Evolutionary conservation across 2,113 vertebrate species (phyloP).

Genomic region (Onychostruthus taczanowskii): DNA sequence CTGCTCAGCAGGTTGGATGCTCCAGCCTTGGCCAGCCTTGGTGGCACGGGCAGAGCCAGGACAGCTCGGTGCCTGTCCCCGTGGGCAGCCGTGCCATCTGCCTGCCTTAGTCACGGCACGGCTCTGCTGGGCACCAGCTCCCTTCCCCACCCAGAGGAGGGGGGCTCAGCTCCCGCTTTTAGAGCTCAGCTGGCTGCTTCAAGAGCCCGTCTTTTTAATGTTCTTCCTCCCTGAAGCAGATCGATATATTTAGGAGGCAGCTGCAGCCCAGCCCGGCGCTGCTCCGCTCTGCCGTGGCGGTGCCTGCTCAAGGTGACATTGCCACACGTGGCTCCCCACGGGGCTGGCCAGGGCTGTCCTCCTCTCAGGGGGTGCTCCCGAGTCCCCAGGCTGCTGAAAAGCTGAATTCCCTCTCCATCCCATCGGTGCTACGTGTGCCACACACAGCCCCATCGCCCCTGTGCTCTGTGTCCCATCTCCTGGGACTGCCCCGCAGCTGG

Average conservation of each 20-base stretch:
- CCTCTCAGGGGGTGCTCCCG: not conserved
- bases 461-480: rapidly evolving
- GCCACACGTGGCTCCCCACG: not conserved
- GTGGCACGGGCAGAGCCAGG: not conserved
- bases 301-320: constrained; percentile 31
- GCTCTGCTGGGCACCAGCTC: not conserved
- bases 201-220: not conserved
- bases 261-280: not conserved
- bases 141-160: not conserved
- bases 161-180: constrained; percentile 6
- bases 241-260: constrained; percentile 48
- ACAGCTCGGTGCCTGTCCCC: not conserved
- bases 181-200: constrained; percentile 36
- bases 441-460: not conserved
- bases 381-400: not conserved
- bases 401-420: rapidly evolving
- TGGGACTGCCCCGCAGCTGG: not conserved
- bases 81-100: constrained; percentile 25
- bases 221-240: not conserved
- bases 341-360: not conserved
- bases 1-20: not conserved
- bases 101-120: not conserved
- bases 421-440: rapidly evolving
- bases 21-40: not conserved
- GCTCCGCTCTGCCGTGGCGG: not conserved